Conservation (phyloP, 2,797 vertebrate species). For the Eupleurogrammus muticus region DNA sequence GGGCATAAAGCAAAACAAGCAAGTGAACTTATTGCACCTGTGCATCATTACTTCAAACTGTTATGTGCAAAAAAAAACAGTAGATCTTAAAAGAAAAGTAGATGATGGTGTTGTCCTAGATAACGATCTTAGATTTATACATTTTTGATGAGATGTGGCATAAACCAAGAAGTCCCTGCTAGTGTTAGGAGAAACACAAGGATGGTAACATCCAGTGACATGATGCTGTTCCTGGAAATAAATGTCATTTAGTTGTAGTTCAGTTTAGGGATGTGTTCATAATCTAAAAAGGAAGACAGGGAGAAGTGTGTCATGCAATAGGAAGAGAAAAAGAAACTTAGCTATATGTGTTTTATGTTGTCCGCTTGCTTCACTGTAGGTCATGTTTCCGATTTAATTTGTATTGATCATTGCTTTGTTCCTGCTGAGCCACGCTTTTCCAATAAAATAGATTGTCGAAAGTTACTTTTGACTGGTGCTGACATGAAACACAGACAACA, state of each 20-base stretch:
- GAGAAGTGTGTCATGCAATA: slow-evolving; percentile 1
- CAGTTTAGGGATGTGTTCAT: slow-evolving; percentile 19
- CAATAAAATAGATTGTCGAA: slow-evolving; percentile 6
- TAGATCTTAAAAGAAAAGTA: slow-evolving; percentile 52
- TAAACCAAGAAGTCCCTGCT: slow-evolving; percentile 67
- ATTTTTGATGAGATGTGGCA: slow-evolving; percentile 73
- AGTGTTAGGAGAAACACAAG: slow-evolving; percentile 65
- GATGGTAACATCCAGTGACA: slow-evolving; percentile 48
- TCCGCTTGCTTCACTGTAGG: slow-evolving; percentile 6
- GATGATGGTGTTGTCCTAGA: slow-evolving; percentile 65
- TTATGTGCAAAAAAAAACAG: slow-evolving; percentile 34
- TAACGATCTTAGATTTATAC: slow-evolving; percentile 67
- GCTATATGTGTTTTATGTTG: background rate
- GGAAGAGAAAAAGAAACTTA: slow-evolving; percentile 1
- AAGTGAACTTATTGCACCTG: slow-evolving; percentile 51
- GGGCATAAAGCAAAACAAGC: slow-evolving; percentile 34
- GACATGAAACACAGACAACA: slow-evolving; percentile 30
- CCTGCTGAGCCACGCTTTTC: slow-evolving; percentile 12
- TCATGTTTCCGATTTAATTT: background rate
- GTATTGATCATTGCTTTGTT: slow-evolving; percentile 24
- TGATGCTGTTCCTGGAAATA: slow-evolving; percentile 34
- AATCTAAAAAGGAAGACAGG: slow-evolving; percentile 5
- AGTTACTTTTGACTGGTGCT: slow-evolving; percentile 21
- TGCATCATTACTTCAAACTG: slow-evolving; percentile 33
- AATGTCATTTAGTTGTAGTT: slow-evolving; percentile 26